These are phyloP conservation scores for Drosophila arawakana DNA, from an alignment of 1,140 invertebrate genomes.

Conservation along the genomic window DNA sequence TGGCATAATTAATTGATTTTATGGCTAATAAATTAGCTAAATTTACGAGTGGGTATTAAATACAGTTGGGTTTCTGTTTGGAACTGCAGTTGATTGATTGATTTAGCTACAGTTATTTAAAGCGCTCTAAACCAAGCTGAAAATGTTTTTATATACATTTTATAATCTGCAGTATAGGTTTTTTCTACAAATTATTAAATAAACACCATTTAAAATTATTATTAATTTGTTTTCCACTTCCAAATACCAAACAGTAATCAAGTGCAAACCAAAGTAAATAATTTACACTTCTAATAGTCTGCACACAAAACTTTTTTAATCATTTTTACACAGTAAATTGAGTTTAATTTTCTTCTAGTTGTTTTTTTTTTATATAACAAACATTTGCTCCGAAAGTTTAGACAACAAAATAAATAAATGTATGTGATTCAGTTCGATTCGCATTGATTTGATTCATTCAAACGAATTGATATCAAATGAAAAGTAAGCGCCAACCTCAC, in stretches of 20 bases:
- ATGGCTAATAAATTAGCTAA: not conserved
- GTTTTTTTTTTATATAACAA: conserved; percentile 25
- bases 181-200: too few species aligned
- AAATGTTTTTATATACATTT: too few species aligned
- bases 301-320: not conserved
- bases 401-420: conserved; percentile 18
- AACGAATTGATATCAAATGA: conserved; percentile 19
- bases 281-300: not conserved
- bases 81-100: not conserved
- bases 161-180: not conserved
- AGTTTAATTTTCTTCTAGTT: not conserved
- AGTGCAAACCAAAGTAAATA: not conserved
- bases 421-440: not conserved
- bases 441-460: conserved; percentile 33
- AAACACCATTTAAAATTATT: too few species aligned
- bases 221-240: too few species aligned
- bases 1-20: not conserved
- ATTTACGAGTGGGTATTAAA: not conserved
- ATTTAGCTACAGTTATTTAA: too few species aligned
- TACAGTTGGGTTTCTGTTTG: not conserved
- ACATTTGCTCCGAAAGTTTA: conserved; percentile 13
- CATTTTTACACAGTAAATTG: not conserved
- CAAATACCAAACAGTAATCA: not conserved
- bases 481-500: conserved; percentile 10
- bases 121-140: too few species aligned